phyloP scores from a whole-genome alignment of 2,797 vertebrate species.

The Xiphophorus birchmanni region DNA sequence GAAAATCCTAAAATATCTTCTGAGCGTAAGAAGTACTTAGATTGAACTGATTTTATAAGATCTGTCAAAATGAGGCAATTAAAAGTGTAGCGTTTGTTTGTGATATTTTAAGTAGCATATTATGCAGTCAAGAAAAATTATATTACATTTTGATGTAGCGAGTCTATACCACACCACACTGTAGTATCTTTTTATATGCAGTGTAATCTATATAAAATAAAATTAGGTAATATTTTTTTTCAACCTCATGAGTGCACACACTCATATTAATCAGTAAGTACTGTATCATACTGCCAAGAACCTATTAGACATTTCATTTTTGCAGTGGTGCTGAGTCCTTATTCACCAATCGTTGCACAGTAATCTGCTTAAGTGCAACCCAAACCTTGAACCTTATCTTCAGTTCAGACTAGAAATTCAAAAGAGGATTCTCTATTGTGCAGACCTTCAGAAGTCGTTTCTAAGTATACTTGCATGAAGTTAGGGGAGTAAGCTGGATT shows the following conservation, averaged over 20 bases:
- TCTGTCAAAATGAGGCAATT: neutral
- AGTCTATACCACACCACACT: neutral
- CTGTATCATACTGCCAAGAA: conserved; percentile 24
- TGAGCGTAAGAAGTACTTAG: neutral
- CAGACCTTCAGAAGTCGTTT: neutral
- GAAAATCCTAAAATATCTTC: neutral
- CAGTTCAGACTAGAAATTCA: conserved; percentile 28
- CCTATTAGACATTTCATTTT: conserved; percentile 48
- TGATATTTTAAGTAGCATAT: neutral
- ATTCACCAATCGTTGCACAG: conserved; percentile 38
- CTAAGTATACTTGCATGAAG: conserved; percentile 4
- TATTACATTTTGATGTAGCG: neutral
- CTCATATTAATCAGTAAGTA: conserved; percentile 6
- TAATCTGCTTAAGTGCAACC: conserved; percentile 57
- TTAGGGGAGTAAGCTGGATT: conserved; percentile 12
- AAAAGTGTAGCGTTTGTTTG: neutral
- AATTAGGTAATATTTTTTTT: conserved; percentile 10
- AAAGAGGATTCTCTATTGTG: conserved; percentile 12
- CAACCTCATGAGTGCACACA: conserved; percentile 9
- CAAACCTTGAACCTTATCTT: conserved; percentile 50
- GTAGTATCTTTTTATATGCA: neutral
- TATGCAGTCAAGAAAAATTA: neutral
- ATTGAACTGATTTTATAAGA: neutral
- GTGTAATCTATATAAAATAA: conserved; percentile 10
- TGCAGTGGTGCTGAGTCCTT: conserved; percentile 40